Base-by-base conservation (phyloP, 2,888 invertebrate species). In the Cephus sareptanus region DNA sequence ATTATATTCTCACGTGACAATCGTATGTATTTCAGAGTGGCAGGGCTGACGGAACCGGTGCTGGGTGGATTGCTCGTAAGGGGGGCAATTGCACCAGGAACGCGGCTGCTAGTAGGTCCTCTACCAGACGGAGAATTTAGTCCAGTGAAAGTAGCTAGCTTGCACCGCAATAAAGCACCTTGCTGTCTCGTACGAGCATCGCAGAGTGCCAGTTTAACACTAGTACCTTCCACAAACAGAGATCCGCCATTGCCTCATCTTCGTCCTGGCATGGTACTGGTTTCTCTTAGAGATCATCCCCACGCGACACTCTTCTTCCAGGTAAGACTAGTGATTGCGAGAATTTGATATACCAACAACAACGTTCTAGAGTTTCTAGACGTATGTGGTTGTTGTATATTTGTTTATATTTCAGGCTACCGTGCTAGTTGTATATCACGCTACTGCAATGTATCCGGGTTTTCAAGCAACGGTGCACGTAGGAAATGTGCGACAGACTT, bases 381-480 rank as follows among this genome's bases (percentile, higher is more conserved):
- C 6, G 34, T 1, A 11, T 30, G 31, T 13, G 15, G 31, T 73
- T 30, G 3, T 37, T 35, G 9, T 13, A 23, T 76, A 30, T 31
- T 76, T 71, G 2, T 23, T 40, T 40, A 75, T 71, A 33, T 94
- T 94, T 82, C 93, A 97, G 95, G 99, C 99, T 0, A 96, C 95
- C 75, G 96, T 99, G 0, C 95, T 96, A 69, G 95, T 99, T 0
- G 93, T 99, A n/a, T 96, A 96, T 81, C 98, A 98, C 90, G 94
- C 96, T 0, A 97, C 96, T 0, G 95, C 95, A 23, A 97, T 98
- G 80, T 95, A 94, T 82, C 95, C 95, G 6, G 97, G 97, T 37
- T 97, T 97, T 91, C 97, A 97, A 92, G 97, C 98, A 33, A 98
- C 98, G 0, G 96, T 99, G 0, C 98, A 99, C 91, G 97, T 99